Evolutionary conservation across 2,113 vertebrate genomes (phyloP), one percentile per base, ranked within the genome.

Genomic region (Otolemur garnettii): DNA sequence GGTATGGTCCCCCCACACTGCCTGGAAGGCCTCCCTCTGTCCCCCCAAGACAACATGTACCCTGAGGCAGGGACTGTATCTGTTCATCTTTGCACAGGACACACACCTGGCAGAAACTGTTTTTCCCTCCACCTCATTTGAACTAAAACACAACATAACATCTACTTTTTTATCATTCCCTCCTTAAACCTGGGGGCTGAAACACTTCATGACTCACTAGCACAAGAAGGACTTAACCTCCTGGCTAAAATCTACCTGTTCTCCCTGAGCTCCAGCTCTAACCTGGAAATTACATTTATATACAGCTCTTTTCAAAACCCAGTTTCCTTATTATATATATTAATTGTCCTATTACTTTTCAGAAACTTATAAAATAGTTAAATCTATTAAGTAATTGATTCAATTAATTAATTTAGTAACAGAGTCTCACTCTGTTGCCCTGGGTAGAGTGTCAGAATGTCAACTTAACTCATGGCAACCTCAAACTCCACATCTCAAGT

Each of bases 1-100:
- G 4, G 38, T 17, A 53, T 21, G 53, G 64, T 2, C 11, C 19
- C 4, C 2, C n/a, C 59, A n/a, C 0, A 0, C 21, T 12, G n/a
- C 17, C 38, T 57, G 2, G 2, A 62, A 57, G 82, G 42, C n/a
- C 75, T 55, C 55, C 7, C 15, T 17, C 26, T 12, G 7, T 59
- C 60, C 38, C 68, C 30, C 5, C 0, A 10, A 18, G 21, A 45
- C 13, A 50, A 42, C 30, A 24, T 2, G 5, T 14, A n/a, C 64
- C 26, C 5, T 64, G 59, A 50, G 26, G 26, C 80, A 50, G 66
- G 77, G 30, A 14, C 50, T 55, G 7, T 66, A 30, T 71, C 77
- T 12, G 18, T 59, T 69, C 42, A 26, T 42, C 14, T 68, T 42
- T 26, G 59, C 33, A 78, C 60, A 1, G 7, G 15, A 53, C 78